Conservation (phyloP, 2,888 invertebrate genomes). For the Octodonta nipae region DNA sequence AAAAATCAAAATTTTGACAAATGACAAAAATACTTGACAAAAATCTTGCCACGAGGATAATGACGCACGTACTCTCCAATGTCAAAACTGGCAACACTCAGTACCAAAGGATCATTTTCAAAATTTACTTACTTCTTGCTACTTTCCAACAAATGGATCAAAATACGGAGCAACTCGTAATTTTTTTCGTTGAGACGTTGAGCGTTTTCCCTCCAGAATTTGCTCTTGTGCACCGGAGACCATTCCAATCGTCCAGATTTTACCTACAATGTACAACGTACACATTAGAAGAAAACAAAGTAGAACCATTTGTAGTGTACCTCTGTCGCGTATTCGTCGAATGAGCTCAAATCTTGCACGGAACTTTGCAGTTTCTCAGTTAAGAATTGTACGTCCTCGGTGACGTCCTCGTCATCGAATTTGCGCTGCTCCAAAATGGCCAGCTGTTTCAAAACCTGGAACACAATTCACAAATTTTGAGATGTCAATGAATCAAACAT, state of each 20-base stretch:
- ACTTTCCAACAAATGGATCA: slow-evolving; percentile 85
- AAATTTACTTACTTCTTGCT: no score
- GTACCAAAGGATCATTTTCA: slow-evolving; percentile 86
- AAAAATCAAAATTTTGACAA: no score
- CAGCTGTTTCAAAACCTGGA: slow-evolving; percentile 78
- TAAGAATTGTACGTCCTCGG: slow-evolving; percentile 85
- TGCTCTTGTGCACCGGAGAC: slow-evolving; percentile 98
- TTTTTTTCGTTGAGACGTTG: slow-evolving; percentile 92
- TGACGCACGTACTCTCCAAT: slow-evolving; percentile 98
- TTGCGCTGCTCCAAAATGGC: slow-evolving; percentile 89
- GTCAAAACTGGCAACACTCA: slow-evolving; percentile 96
- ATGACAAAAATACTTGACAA: slow-evolving; percentile 3
- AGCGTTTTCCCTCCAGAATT: slow-evolving; percentile 99
- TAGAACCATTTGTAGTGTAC: slow-evolving; percentile 24
- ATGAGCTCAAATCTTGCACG: slow-evolving; percentile 93
- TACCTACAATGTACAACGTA: no score
- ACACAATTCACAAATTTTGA: background rate
- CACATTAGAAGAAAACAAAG: no score
- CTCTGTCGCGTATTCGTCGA: slow-evolving; percentile 97
- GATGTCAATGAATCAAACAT: no score
- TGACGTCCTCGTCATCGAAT: slow-evolving; percentile 94
- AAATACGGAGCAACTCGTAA: slow-evolving; percentile 88
- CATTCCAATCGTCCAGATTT: slow-evolving; percentile 75
- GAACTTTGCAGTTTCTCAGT: slow-evolving; percentile 84
- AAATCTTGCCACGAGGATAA: slow-evolving; percentile 84